Conservation (phyloP, 2,888 invertebrate species). For the Metacarcinus magister region DNA sequence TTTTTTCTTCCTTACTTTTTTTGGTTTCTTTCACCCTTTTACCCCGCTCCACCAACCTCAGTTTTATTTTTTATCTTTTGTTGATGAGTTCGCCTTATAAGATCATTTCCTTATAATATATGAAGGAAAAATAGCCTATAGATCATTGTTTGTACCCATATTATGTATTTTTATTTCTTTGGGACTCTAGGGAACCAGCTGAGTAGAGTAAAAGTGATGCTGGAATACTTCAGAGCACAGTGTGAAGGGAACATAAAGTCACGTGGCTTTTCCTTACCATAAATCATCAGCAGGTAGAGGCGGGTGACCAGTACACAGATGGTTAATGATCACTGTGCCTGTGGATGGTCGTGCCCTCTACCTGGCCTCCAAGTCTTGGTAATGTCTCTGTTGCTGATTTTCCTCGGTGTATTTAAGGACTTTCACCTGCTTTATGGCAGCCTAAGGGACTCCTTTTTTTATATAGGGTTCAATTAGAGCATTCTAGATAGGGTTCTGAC, state of each 20-base stretch:
- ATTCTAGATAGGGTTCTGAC: neutral
- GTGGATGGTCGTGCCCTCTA: conserved; percentile 12
- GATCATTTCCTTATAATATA: neutral
- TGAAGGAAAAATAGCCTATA: neutral
- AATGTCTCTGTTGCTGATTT: conserved; percentile 26
- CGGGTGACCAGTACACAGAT: conserved; percentile 21
- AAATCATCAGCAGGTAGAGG: conserved; percentile 26
- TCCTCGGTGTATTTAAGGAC: neutral
- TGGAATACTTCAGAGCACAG: neutral
- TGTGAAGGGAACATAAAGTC: neutral
- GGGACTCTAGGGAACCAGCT: neutral
- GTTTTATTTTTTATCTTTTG: neutral
- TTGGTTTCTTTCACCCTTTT: neutral
- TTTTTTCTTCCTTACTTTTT: neutral
- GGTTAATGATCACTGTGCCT: neutral
- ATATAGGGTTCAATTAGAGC: neutral
- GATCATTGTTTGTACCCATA: neutral
- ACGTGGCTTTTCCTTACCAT: neutral
- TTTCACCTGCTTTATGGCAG: neutral
- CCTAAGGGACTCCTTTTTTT: neutral
- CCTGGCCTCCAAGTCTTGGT: neutral
- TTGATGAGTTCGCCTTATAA: neutral
- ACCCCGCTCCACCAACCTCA: neutral
- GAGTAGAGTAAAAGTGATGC: neutral
- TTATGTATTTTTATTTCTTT: neutral